Conservation (phyloP, 2,113 vertebrate species). For the Tragelaphus imberbis region DNA sequence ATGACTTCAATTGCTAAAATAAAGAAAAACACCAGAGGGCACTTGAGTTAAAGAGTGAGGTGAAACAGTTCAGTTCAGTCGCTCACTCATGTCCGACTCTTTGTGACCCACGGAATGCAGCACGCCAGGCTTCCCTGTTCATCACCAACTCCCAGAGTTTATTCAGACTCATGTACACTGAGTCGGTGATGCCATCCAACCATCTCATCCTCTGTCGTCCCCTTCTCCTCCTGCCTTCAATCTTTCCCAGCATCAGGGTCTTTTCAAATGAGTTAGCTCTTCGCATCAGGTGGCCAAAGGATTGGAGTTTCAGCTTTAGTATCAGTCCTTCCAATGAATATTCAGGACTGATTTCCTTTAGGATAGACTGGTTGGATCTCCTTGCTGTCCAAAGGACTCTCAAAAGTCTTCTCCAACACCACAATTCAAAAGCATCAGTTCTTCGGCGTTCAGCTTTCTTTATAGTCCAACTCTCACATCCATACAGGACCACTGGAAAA, state of each 20-base stretch:
- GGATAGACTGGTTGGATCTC: not conserved
- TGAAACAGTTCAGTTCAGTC: not conserved
- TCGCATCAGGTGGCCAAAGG: not conserved
- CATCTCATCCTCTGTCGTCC: not conserved
- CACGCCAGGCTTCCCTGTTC: not conserved
- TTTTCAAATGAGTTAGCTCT: not conserved
- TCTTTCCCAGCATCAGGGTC: not conserved
- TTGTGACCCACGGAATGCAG: not conserved
- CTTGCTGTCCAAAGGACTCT: not conserved
- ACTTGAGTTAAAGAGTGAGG: not conserved
- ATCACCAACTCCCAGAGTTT: not conserved
- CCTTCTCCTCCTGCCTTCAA: not conserved
- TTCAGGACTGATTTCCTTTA: not conserved
- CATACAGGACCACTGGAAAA: not conserved
- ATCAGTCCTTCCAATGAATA: not conserved
- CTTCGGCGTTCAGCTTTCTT: rapidly evolving
- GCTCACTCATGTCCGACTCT: rapidly evolving
- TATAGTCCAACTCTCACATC: not conserved
- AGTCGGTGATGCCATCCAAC: not conserved
- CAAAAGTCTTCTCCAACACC: not conserved
- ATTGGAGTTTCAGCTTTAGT: not conserved
- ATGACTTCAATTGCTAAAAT: not conserved
- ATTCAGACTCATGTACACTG: not conserved
- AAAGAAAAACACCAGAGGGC: not conserved
- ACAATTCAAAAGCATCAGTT: not conserved